Evolutionary conservation across 2,113 vertebrate species (phyloP).

Genomic region (Thinocorus orbignyianus): DNA sequence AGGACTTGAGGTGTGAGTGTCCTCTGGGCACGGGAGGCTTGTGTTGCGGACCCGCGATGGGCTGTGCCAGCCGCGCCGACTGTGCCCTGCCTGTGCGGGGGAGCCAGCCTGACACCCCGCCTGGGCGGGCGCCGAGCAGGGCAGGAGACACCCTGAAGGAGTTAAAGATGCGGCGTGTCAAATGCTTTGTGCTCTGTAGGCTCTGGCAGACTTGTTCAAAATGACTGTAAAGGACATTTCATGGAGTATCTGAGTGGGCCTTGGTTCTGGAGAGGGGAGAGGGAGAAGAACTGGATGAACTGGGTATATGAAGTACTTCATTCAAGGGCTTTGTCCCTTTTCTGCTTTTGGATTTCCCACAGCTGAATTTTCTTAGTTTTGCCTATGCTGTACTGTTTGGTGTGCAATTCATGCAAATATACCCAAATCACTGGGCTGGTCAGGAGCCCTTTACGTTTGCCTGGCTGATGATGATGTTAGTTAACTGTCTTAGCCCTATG

Average conservation of each 20-base stretch:
- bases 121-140: not conserved
- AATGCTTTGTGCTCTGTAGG: not conserved
- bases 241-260: not conserved
- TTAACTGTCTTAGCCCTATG: not conserved
- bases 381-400: not conserved
- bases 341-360: slow-evolving; percentile 4
- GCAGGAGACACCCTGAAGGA: not conserved
- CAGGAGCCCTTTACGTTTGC: not conserved
- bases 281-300: slow-evolving; percentile 4
- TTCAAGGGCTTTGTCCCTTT: not conserved
- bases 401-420: not conserved
- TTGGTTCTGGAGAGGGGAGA: not conserved
- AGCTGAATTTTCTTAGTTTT: not conserved
- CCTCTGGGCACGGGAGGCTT: too few relatives aligned
- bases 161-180: not conserved
- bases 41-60: too few relatives aligned
- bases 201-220: not conserved
- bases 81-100: too few relatives aligned
- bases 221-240: not conserved
- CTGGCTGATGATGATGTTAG: not conserved
- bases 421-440: not conserved
- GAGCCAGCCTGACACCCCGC: not conserved
- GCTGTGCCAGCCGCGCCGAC: too few relatives aligned
- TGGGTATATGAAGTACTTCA: not conserved
- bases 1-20: not conserved